Evolutionary conservation across 2,888 invertebrate genomes (phyloP), one percentile per base, ranked within the genome.

Genomic region (Ametastegia equiseti): DNA sequence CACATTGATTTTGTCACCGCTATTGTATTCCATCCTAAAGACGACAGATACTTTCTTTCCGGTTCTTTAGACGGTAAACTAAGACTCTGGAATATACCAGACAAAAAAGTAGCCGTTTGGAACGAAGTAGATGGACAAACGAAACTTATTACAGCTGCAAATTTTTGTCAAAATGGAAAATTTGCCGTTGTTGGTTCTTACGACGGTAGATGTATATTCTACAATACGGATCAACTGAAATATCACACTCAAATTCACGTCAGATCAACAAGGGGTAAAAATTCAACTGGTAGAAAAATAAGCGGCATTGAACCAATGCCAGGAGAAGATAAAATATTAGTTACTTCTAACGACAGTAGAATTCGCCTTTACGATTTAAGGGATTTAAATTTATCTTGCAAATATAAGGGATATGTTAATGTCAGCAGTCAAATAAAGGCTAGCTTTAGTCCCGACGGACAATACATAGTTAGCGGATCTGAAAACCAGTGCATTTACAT

Each of bases 1-100:
- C 99, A 99, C 91, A 98, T 99, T 84, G 99, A 99, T 92, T 99
- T 99, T 91, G 99, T 99, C 80, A 99, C 99, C 0, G 98, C 99
- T 0, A 99, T 99, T 87, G 99, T 98, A 80, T 99, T 99, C 92
- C 98, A 99, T 92, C 99, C 99, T 0, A 94, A 97, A 80, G 97
- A 97, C 88, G 97, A 97, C 90, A 92, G 97, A 36, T 96, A 99
- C 92, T 99, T 99, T 92, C 93, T 99, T 47, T 99, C 98, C 82
- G 99, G 99, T 19, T 98, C 98, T 27, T 93, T 99, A 69, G 99
- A 99, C 92, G 99, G 99, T 1, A 99, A 99, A 92, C 93, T 99
- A 75, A 94, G 99, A n/a, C 93, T 99, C 7, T 99, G 99, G 99
- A 98, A 99, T 92, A 99, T 99, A 89, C 99, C 99, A 0, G 99